Percentiles rank a stretch among this genome's conserved stretches.
phyloP scores from a whole-genome alignment of 2,888 invertebrate species.

The Coelinius sp. region DNA sequence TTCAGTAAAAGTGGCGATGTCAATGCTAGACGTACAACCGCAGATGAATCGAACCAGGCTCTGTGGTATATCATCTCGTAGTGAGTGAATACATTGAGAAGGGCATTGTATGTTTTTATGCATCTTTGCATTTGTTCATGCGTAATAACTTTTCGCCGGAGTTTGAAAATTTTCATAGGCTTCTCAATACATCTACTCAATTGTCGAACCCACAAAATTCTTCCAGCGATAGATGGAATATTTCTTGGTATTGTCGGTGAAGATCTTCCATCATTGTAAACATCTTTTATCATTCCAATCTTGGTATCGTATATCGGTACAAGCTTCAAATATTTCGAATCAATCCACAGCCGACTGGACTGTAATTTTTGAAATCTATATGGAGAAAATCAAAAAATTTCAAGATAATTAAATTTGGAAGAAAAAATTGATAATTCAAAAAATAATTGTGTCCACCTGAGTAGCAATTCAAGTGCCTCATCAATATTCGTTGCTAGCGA shows the following conservation, averaged over 20 bases:
- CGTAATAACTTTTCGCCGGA: conserved; percentile 71
- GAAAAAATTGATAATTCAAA: neutral
- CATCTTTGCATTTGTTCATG: conserved; percentile 81
- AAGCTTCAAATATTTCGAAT: conserved; percentile 82
- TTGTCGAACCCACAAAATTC: conserved; percentile 88
- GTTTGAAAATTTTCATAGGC: conserved; percentile 79
- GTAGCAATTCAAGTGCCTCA: conserved; percentile 68
- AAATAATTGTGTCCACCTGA: conserved; percentile 58
- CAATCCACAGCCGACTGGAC: conserved; percentile 80
- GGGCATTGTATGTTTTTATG: conserved; percentile 84
- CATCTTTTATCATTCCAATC: conserved; percentile 80
- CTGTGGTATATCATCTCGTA: conserved; percentile 87
- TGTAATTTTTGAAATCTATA: conserved; percentile 81
- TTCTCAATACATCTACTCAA: conserved; percentile 80
- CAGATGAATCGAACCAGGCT: conserved; percentile 84
- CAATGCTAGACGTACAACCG: conserved; percentile 79
- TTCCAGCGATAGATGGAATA: conserved; percentile 85
- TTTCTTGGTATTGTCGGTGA: conserved; percentile 82
- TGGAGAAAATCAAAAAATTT: neutral
- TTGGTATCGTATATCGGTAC: conserved; percentile 79
- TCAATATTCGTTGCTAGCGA: conserved; percentile 64
- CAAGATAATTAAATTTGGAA: neutral
- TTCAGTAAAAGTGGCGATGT: conserved; percentile 81
- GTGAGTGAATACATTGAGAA: conserved; percentile 84
- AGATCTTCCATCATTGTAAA: conserved; percentile 84